Evolutionary conservation across 2,888 invertebrate species (phyloP).

Genomic region (Hedychridium roseum): DNA sequence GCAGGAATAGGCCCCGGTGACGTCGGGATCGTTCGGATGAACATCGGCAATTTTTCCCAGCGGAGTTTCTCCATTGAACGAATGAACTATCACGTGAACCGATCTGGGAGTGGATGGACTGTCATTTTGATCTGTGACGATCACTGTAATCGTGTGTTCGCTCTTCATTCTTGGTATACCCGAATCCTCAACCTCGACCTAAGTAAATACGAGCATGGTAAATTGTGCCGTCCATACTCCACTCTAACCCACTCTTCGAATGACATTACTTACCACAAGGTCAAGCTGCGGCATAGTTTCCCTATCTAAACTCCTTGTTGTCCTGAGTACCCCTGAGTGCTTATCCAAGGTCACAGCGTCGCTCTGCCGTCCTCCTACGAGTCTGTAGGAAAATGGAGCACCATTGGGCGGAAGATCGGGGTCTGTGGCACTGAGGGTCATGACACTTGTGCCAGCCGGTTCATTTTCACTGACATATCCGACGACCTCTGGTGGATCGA

Average conservation of each 20-base stretch:
- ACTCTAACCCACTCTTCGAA: no score
- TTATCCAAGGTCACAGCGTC: conserved; percentile 80
- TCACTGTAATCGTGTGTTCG: conserved; percentile 78
- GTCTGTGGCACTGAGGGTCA: conserved; percentile 87
- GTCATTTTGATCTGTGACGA: conserved; percentile 88
- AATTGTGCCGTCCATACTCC: no score
- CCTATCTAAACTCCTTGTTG: conserved; percentile 82
- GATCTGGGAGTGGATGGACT: conserved; percentile 86
- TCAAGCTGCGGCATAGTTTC: conserved; percentile 80
- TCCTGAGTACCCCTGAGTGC: conserved; percentile 81
- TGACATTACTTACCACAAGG: conserved; percentile 66
- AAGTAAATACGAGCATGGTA: no score
- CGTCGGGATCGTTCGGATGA: conserved; percentile 90
- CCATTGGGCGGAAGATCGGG: conserved; percentile 90
- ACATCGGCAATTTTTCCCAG: conserved; percentile 89
- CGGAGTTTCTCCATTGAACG: conserved; percentile 79
- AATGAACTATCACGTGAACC: conserved; percentile 80
- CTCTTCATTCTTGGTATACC: conserved; percentile 85
- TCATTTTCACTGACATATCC: conserved; percentile 89
- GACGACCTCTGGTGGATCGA: conserved; percentile 75
- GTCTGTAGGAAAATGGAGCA: conserved; percentile 84
- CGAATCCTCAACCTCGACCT: conserved; percentile 87
- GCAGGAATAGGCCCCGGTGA: conserved; percentile 89
- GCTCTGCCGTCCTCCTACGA: conserved; percentile 82
- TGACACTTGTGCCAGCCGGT: conserved; percentile 81